phyloP scores from a whole-genome alignment of 2,113 vertebrate species.

The Cathartes aura region DNA sequence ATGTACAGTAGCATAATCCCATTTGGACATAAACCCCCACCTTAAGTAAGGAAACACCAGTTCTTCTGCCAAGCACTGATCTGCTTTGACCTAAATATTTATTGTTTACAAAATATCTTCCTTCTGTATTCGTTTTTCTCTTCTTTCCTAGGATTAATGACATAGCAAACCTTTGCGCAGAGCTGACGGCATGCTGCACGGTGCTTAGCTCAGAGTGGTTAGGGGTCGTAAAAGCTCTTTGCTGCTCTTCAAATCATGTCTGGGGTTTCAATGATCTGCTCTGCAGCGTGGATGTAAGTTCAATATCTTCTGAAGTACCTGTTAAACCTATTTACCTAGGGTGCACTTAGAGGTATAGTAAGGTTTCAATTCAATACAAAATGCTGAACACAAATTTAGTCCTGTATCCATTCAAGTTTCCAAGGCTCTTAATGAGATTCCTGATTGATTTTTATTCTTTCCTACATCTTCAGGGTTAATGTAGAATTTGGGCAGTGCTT shows the following conservation, averaged over 20 bases:
- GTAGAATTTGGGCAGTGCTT: neutral
- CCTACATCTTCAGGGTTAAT: neutral
- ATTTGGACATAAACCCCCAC: neutral
- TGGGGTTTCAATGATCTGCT: constrained; percentile 81
- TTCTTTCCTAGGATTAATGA: constrained; percentile 70
- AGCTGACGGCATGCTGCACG: constrained; percentile 76
- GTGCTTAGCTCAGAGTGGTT: constrained; percentile 77
- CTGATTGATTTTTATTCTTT: neutral
- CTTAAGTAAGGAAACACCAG: neutral
- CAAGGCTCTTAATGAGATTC: neutral
- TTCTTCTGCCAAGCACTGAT: neutral
- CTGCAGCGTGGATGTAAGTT: constrained; percentile 80
- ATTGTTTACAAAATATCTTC: neutral
- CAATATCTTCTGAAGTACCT: neutral
- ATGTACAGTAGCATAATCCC: fast-evolving
- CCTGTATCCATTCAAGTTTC: neutral
- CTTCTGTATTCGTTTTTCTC: neutral
- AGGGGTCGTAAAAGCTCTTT: constrained; percentile 75
- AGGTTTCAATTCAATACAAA: neutral
- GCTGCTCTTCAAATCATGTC: constrained; percentile 79
- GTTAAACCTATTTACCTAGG: neutral
- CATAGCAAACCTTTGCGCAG: constrained; percentile 73
- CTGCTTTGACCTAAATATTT: neutral
- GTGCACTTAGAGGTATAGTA: fast-evolving
- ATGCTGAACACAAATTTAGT: too few species aligned